phyloP scores from a whole-genome alignment of 2,113 vertebrate species.

The Procavia capensis region DNA sequence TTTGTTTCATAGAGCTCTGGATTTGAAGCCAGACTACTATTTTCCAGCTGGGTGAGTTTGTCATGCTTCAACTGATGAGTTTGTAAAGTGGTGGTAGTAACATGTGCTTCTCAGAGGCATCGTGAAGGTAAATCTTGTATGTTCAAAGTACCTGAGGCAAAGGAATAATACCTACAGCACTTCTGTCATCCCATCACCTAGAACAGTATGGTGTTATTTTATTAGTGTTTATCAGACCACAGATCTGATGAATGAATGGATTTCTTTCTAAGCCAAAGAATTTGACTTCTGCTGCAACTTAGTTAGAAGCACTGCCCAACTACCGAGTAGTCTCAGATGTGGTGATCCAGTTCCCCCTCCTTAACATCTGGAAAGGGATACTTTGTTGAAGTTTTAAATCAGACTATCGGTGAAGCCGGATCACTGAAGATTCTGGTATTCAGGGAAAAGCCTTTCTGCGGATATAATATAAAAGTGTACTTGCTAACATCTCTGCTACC shows the following conservation, averaged over 20 bases:
- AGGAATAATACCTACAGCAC: background rate
- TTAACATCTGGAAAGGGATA: background rate
- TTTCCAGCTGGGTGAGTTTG: background rate
- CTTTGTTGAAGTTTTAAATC: background rate
- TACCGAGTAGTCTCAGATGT: background rate
- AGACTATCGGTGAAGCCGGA: background rate
- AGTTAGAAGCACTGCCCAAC: background rate
- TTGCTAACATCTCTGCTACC: slow-evolving; percentile 45
- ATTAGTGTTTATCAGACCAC: background rate
- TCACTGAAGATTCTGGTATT: background rate
- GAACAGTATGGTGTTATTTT: background rate
- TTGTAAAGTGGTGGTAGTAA: background rate
- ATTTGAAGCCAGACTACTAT: background rate
- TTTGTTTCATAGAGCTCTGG: background rate
- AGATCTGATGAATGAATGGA: background rate
- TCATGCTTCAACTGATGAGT: background rate
- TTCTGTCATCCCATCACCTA: no score
- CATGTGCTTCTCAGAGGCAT: background rate
- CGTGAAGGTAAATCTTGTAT: background rate
- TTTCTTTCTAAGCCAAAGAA: background rate
- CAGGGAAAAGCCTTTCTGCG: background rate
- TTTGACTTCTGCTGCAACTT: background rate
- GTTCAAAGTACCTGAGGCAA: background rate
- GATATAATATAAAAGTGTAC: slow-evolving; percentile 39
- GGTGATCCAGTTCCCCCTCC: background rate